These are phyloP conservation scores for Ganaspis sp. DNA, from an alignment of 1,140 invertebrate genomes.

Conservation along the genomic window DNA sequence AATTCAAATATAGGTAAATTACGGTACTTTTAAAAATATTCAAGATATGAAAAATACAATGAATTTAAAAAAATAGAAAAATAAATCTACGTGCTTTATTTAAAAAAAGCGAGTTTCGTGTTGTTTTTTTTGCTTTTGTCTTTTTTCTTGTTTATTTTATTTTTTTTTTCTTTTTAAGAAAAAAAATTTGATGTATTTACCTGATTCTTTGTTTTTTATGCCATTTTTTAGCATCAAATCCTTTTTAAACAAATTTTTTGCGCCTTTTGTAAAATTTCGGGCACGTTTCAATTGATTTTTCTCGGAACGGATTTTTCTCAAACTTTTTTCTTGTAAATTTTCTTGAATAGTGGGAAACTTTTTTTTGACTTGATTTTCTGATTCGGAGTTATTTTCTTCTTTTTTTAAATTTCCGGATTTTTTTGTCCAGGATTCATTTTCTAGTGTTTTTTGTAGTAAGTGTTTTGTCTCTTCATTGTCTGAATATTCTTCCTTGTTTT, in stretches of 20 bases:
- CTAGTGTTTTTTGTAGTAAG: too few species aligned
- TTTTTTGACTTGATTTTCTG: not conserved
- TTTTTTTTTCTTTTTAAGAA: not conserved
- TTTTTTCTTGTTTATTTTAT: too few species aligned
- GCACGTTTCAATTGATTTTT: not conserved
- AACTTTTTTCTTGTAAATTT: not conserved
- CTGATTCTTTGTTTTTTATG: conserved; percentile 28
- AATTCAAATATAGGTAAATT: too few species aligned
- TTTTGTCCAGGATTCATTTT: too few species aligned
- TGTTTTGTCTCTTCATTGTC: too few species aligned
- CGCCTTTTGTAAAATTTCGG: not conserved
- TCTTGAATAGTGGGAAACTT: not conserved
- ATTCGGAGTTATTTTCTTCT: too few species aligned
- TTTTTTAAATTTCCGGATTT: not conserved
- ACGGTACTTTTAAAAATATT: not conserved
- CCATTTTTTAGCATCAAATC: not conserved
- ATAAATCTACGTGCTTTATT: too few species aligned
- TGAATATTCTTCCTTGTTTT: too few species aligned
- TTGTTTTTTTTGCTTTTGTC: too few species aligned
- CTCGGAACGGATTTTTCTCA: not conserved
- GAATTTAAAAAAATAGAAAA: not conserved
- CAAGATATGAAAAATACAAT: not conserved
- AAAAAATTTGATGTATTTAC: not conserved
- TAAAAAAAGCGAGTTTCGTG: too few species aligned
- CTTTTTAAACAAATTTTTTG: not conserved